These are phyloP conservation scores for Xestia c-nigrum DNA, from an alignment of 2,888 invertebrate species.

Conservation along the genomic window DNA sequence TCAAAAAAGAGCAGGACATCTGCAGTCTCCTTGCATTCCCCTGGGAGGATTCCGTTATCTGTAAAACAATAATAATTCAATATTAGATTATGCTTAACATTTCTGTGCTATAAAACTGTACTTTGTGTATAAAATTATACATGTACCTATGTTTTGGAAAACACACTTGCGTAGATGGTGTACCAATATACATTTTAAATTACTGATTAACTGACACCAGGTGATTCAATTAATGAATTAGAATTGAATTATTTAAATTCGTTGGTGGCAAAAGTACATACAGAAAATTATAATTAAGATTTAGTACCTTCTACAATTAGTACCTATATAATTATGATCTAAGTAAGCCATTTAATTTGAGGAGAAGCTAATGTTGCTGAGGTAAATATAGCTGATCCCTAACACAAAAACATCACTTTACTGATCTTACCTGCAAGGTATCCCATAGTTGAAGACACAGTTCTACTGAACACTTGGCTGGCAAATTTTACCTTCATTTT, in stretches of 20 bases:
- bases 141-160: neutral
- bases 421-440: slow-evolving; percentile 19
- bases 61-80: slow-evolving; percentile 9
- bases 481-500: slow-evolving; percentile 19
- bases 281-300: neutral
- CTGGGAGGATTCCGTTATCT: slow-evolving; percentile 14
- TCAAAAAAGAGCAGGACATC: slow-evolving; percentile 27
- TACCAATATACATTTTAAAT: neutral
- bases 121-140: neutral
- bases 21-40: slow-evolving; percentile 25
- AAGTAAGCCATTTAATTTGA: too few relatives aligned
- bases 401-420: neutral
- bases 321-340: too few relatives aligned
- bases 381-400: neutral
- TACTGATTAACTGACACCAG: neutral
- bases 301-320: too few relatives aligned
- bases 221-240: neutral
- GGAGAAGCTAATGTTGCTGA: neutral
- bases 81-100: neutral
- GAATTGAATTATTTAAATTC: neutral
- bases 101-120: neutral
- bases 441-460: slow-evolving; percentile 7
- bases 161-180: neutral
- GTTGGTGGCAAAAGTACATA: neutral
- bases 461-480: slow-evolving; percentile 20